These are phyloP conservation scores for Amphipoea oculea DNA, from an alignment of 2,888 invertebrate species.

Conservation along the genomic window DNA sequence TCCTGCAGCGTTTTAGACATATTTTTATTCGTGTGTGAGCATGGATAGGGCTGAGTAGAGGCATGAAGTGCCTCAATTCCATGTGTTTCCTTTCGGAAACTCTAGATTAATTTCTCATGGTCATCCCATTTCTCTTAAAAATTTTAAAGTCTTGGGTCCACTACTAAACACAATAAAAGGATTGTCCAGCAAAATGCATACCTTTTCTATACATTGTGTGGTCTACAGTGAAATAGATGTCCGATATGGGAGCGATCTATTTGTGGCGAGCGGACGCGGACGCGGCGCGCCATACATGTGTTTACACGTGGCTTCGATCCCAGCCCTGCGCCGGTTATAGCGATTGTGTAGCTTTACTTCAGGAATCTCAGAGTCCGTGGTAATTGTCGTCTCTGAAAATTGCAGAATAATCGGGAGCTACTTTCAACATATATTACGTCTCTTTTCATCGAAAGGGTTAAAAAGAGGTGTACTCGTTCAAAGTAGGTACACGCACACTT, in stretches of 20 bases:
- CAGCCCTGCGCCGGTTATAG: constrained; percentile 33
- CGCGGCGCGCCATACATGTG: constrained; percentile 58
- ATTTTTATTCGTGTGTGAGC: not conserved
- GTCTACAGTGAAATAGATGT: constrained; percentile 63
- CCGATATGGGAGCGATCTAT: constrained; percentile 68
- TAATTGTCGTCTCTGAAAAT: not conserved
- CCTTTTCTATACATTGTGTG: constrained; percentile 19
- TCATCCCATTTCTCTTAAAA: too few species aligned
- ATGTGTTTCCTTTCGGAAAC: not conserved
- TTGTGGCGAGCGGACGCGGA: constrained; percentile 58
- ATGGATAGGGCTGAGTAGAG: not conserved
- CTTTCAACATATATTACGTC: not conserved
- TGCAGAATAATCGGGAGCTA: not conserved
- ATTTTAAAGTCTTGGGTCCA: not conserved
- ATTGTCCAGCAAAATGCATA: not conserved
- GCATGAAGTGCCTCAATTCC: not conserved
- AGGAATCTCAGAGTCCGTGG: not conserved
- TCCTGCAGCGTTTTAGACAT: not conserved
- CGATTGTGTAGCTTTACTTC: constrained; percentile 27
- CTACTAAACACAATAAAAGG: not conserved
- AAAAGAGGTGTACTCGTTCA: not conserved
- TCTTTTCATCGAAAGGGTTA: not conserved
- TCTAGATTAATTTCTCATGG: too few species aligned
- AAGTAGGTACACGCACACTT: not conserved
- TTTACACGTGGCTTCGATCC: constrained; percentile 57